phyloP scores from a whole-genome alignment of 2,888 invertebrate species.

The Catocala nupta region DNA sequence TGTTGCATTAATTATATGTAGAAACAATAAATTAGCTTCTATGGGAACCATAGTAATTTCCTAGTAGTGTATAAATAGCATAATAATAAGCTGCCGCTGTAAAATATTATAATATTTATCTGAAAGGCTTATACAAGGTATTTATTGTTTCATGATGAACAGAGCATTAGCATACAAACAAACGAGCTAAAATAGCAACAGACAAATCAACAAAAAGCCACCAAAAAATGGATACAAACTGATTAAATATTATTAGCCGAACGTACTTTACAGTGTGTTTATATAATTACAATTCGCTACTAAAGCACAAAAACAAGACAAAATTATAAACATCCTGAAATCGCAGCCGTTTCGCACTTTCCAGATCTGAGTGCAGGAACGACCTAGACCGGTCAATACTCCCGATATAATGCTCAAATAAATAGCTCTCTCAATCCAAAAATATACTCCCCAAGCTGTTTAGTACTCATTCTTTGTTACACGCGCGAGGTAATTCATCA shows the following conservation, averaged over 20 bases:
- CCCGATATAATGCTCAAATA: slow-evolving; percentile 44
- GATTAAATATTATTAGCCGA: background rate
- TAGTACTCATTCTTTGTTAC: slow-evolving; percentile 29
- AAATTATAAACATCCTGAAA: slow-evolving; percentile 32
- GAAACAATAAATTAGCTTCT: background rate
- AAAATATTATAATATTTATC: background rate
- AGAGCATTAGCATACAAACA: background rate
- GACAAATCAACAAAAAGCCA: background rate
- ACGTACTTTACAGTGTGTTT: background rate
- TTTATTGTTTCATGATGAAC: background rate
- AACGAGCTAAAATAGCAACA: background rate
- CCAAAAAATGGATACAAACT: background rate
- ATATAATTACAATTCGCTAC: background rate
- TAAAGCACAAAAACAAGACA: background rate
- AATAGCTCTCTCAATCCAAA: slow-evolving; percentile 52
- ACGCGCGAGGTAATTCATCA: slow-evolving; percentile 13
- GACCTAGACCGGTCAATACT: slow-evolving; percentile 62
- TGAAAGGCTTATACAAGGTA: no score
- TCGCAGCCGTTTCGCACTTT: slow-evolving; percentile 26
- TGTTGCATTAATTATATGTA: background rate
- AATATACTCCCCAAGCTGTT: slow-evolving; percentile 39
- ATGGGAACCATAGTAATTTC: slow-evolving; percentile 1
- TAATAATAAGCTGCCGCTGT: background rate
- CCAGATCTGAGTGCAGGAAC: slow-evolving; percentile 40
- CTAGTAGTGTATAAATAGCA: slow-evolving; percentile 1